Conservation (phyloP, 1,140 invertebrate species). For the Dendrolimus kikuchii region DNA sequence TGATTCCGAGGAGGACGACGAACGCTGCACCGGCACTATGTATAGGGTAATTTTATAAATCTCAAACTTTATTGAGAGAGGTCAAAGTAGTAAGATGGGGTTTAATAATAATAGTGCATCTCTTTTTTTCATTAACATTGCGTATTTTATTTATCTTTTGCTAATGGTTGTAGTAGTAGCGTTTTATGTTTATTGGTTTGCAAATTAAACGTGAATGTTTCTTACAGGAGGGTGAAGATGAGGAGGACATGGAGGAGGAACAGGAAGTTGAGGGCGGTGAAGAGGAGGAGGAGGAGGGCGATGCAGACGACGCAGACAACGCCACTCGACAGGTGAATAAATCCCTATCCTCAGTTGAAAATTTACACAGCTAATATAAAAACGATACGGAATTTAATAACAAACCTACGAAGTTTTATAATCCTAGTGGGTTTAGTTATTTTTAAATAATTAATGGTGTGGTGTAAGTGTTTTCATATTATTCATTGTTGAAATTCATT, state of each 20-base stretch:
- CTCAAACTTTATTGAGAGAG: background rate
- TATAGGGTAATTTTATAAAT: constrained; percentile 35
- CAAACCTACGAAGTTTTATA: no score
- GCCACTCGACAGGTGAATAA: constrained; percentile 30
- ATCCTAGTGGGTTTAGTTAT: no score
- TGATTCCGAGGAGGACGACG: constrained; percentile 71
- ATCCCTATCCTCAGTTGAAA: background rate
- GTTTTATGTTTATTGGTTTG: background rate
- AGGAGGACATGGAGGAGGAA: constrained; percentile 65
- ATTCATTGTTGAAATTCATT: no score
- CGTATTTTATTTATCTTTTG: no score
- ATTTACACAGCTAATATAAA: no score
- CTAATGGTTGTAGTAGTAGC: no score
- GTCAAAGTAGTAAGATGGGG: background rate
- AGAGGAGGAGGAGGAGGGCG: constrained; percentile 73
- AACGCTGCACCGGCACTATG: constrained; percentile 60
- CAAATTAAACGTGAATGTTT: background rate
- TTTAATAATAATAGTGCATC: background rate
- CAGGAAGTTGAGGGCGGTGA: constrained; percentile 72
- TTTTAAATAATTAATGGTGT: no score
- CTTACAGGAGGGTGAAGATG: constrained; percentile 54
- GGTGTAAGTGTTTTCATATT: no score
- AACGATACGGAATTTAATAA: no score
- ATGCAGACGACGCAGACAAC: constrained; percentile 64
- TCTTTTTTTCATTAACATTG: background rate